Evolutionary conservation across 2,113 vertebrate genomes (phyloP).

Genomic region (Malurus elegans): DNA sequence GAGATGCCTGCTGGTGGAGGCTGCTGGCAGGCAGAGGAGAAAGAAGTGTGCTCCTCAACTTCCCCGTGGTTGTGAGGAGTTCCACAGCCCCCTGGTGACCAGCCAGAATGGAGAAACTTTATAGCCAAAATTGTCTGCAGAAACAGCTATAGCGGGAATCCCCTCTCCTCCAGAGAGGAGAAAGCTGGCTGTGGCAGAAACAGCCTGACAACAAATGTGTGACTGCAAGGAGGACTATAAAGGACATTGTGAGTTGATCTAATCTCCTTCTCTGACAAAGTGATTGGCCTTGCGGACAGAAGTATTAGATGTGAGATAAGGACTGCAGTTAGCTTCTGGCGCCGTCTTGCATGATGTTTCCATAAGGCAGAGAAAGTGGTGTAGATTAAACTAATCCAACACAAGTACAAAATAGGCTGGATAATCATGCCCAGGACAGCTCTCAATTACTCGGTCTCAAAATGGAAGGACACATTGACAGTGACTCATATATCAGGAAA

Average conservation of each 20-base stretch:
- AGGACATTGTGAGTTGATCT: neutral
- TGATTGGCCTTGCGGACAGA: neutral
- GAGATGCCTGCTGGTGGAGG: neutral
- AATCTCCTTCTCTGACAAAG: neutral
- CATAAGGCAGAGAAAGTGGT: neutral
- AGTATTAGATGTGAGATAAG: constrained; percentile 19
- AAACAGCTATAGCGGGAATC: neutral
- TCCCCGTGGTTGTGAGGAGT: neutral
- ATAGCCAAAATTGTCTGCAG: neutral
- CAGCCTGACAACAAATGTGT: neutral
- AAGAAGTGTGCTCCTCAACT: neutral
- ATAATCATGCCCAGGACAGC: neutral
- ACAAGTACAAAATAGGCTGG: neutral
- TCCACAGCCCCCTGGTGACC: neutral
- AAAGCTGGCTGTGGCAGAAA: neutral
- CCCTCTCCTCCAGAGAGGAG: accelerated
- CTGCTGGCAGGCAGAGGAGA: neutral
- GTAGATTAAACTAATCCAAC: neutral
- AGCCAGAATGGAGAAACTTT: neutral
- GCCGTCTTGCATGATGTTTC: neutral
- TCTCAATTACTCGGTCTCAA: neutral
- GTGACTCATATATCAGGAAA: neutral
- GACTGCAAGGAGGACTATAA: neutral
- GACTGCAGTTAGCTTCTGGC: neutral
- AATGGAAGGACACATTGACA: neutral